Evolutionary conservation across 2,888 invertebrate species (phyloP).

Genomic region (Mythimna ferrago): DNA sequence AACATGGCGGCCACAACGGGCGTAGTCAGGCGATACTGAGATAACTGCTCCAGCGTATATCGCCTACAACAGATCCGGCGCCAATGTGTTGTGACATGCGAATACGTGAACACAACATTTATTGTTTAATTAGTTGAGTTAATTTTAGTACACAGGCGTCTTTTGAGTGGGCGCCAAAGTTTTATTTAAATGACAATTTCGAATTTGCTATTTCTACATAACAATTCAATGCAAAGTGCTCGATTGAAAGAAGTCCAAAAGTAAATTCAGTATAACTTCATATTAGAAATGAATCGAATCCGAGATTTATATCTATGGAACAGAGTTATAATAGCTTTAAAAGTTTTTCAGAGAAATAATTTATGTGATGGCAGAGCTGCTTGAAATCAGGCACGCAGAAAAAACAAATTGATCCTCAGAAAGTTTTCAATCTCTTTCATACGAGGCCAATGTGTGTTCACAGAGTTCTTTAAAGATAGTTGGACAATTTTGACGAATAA

Average conservation of each 20-base stretch:
- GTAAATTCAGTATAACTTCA: conserved; percentile 47
- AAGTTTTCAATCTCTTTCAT: conserved; percentile 76
- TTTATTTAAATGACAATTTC: conserved; percentile 53
- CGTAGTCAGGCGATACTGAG: conserved; percentile 85
- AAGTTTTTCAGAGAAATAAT: conserved; percentile 78
- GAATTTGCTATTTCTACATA: conserved; percentile 14
- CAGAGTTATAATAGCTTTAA: conserved; percentile 77
- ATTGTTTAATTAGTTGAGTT: conserved; percentile 79
- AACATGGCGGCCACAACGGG: conserved; percentile 84
- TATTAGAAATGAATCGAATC: conserved; percentile 55
- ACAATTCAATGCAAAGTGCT: conserved; percentile 4
- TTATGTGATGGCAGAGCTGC: conserved; percentile 74
- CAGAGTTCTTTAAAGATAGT: conserved; percentile 67
- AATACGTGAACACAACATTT: conserved; percentile 72
- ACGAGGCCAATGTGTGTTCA: conserved; percentile 68
- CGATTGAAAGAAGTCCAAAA: conserved; percentile 39
- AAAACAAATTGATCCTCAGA: conserved; percentile 76
- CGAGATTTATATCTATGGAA: conserved; percentile 72
- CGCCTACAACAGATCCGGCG: conserved; percentile 75
- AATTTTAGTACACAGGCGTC: conserved; percentile 71
- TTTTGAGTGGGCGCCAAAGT: conserved; percentile 70
- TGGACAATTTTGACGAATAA: conserved; percentile 49
- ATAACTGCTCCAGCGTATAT: conserved; percentile 82
- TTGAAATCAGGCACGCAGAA: conserved; percentile 77
- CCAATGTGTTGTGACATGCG: conserved; percentile 78